These are phyloP conservation scores for Ctena decussata DNA, from an alignment of 2,888 invertebrate genomes.

Conservation along the genomic window DNA sequence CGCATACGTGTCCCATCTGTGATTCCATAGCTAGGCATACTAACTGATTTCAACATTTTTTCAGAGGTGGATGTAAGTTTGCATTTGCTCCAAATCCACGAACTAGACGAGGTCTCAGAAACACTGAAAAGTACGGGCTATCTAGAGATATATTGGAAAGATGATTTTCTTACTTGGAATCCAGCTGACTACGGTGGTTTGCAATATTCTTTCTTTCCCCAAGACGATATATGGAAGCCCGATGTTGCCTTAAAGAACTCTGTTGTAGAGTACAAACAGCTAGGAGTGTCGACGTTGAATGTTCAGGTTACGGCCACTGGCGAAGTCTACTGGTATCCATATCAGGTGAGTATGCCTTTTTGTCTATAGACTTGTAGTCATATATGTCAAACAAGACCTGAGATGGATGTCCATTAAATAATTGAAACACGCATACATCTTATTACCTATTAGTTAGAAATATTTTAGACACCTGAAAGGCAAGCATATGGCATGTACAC, in stretches of 20 bases:
- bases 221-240: conserved; percentile 57
- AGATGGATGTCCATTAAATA: too few species aligned
- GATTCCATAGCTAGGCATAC: too few species aligned
- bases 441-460: too few species aligned
- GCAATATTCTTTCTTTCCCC: conserved; percentile 41
- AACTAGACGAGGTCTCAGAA: conserved; percentile 43
- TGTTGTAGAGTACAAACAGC: conserved; percentile 34
- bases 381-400: too few species aligned
- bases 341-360: conserved; percentile 34
- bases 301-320: conserved; percentile 21
- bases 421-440: too few species aligned
- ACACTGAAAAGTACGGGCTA: conserved; percentile 48
- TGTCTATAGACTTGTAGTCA: too few species aligned
- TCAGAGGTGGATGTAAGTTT: conserved; percentile 49
- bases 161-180: conserved; percentile 43
- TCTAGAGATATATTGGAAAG: conserved; percentile 44
- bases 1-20: too few species aligned
- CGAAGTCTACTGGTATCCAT: conserved; percentile 41
- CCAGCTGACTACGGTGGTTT: conserved; percentile 29
- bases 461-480: too few species aligned
- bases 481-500: too few species aligned
- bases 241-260: conserved; percentile 58
- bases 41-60: neutral
- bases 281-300: conserved; percentile 42
- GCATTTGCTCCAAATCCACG: conserved; percentile 36